Conservation (phyloP, 1,140 invertebrate genomes). For the Bombus sibiricus region DNA sequence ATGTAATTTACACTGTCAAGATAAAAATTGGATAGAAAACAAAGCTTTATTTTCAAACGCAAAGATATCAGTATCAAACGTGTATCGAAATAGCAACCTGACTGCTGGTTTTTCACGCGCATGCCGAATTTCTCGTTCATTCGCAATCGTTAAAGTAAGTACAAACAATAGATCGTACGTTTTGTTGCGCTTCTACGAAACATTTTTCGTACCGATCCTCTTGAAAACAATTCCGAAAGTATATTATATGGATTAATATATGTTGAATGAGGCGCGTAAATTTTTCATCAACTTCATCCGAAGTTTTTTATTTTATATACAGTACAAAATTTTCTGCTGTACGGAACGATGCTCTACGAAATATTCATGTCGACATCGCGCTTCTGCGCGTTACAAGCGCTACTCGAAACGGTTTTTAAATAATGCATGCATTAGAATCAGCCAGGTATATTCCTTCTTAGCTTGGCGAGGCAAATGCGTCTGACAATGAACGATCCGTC, state of each 20-base stretch:
- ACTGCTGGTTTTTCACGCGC: neutral
- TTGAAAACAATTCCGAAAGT: neutral
- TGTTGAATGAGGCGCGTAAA: slow-evolving; percentile 4
- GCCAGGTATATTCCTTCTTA: neutral
- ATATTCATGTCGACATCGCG: slow-evolving; percentile 1
- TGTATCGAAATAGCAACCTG: neutral
- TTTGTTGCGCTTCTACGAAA: neutral
- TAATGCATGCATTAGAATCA: slow-evolving; percentile 31
- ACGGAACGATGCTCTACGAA: neutral
- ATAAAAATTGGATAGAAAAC: neutral
- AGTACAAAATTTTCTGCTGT: neutral
- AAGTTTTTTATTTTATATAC: slow-evolving; percentile 21
- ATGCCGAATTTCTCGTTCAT: neutral
- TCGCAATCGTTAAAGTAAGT: neutral
- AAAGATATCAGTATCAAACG: neutral
- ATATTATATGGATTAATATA: slow-evolving; percentile 7
- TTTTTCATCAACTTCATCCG: neutral
- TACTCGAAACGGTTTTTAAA: slow-evolving; percentile 14
- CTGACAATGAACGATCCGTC: slow-evolving; percentile 4
- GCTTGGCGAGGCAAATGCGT: neutral
- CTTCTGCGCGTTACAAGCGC: neutral
- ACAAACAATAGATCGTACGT: neutral
- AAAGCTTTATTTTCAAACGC: neutral
- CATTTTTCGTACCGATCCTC: neutral
- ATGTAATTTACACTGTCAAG: neutral